These are phyloP conservation scores for Anguilla megastoma DNA, from an alignment of 2,797 vertebrate species.

Conservation along the genomic window DNA sequence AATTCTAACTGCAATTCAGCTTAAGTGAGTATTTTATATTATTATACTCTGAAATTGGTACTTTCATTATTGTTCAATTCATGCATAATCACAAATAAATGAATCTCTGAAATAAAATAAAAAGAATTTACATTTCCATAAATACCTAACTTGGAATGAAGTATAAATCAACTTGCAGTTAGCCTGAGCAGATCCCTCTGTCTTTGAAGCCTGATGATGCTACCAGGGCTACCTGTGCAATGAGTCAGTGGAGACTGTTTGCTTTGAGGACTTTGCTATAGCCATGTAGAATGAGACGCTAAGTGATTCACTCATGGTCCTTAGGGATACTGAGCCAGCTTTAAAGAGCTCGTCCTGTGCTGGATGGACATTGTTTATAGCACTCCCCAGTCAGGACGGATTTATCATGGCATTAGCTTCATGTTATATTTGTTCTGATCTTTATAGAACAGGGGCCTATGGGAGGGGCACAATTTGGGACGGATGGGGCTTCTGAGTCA, in stretches of 20 bases:
- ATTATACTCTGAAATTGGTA: neutral
- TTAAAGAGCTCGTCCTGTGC: neutral
- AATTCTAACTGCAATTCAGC: neutral
- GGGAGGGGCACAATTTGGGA: neutral
- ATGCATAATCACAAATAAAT: neutral
- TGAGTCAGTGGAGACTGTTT: neutral
- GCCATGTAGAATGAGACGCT: neutral
- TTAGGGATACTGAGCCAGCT: neutral
- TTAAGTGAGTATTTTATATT: neutral
- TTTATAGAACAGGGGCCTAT: neutral
- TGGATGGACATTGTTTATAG: neutral
- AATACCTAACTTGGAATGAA: neutral
- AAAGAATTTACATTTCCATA: neutral
- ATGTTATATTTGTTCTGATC: neutral
- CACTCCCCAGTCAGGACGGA: neutral
- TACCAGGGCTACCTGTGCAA: neutral
- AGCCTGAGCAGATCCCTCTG: neutral
- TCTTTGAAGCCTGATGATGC: neutral
- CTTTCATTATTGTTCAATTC: neutral
- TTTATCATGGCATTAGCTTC: neutral
- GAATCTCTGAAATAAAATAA: neutral
- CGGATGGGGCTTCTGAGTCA: neutral
- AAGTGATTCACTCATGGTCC: neutral
- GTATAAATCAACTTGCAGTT: neutral
- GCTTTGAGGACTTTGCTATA: neutral